Conservation (phyloP, 2,797 vertebrate species). For the Rhyacichthys aspro region DNA sequence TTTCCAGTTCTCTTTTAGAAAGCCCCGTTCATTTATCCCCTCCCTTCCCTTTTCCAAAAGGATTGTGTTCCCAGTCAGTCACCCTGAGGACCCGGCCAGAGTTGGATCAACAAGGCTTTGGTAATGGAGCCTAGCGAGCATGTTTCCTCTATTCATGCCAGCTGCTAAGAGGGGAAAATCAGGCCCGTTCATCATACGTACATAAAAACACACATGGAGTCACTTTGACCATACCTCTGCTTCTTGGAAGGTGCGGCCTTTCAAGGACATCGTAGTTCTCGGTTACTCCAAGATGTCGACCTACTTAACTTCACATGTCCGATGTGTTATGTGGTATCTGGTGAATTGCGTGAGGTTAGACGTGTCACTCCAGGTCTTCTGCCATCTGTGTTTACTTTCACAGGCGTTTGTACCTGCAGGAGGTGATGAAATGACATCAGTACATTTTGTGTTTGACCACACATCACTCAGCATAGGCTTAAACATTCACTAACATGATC, state of each 20-base stretch:
- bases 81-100: slow-evolving; percentile 62
- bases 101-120: slow-evolving; percentile 71
- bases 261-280: slow-evolving; percentile 6
- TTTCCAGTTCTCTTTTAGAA: slow-evolving; percentile 54
- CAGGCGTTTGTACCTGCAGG: slow-evolving; percentile 5
- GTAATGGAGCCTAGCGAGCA: slow-evolving; percentile 70
- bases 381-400: slow-evolving; percentile 29
- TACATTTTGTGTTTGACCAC: slow-evolving; percentile 6
- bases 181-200: slow-evolving; percentile 34
- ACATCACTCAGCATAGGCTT: not conserved
- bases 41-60: slow-evolving; percentile 58
- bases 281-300: not conserved
- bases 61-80: slow-evolving; percentile 59
- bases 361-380: slow-evolving; percentile 26
- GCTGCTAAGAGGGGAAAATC: slow-evolving; percentile 64
- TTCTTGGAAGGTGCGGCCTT: slow-evolving; percentile 24
- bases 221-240: slow-evolving; percentile 40
- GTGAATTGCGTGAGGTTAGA: slow-evolving; percentile 32
- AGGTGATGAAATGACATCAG: slow-evolving; percentile 10
- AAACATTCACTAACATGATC: not conserved
- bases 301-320: slow-evolving; percentile 6
- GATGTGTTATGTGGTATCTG: not conserved
- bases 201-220: slow-evolving; percentile 32
- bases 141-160: slow-evolving; percentile 76
- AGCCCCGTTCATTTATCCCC: slow-evolving; percentile 42